Conservation (phyloP, 2,888 invertebrate genomes). For the Spicauda simplicius region DNA sequence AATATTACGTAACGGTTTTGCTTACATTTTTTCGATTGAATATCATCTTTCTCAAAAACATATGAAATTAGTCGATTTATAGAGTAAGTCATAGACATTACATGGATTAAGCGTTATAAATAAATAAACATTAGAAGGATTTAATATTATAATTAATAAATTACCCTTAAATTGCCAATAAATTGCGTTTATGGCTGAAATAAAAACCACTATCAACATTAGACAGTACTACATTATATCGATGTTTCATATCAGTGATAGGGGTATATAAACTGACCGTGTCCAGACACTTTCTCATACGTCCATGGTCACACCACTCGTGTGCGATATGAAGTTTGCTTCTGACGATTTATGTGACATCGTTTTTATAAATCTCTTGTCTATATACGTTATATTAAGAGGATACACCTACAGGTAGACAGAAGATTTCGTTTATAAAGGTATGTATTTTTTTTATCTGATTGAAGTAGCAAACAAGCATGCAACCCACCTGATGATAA, state of each 20-base stretch:
- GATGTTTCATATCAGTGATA: conserved; percentile 19
- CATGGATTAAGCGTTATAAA: too few species aligned
- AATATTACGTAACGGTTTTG: too few species aligned
- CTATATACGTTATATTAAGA: conserved; percentile 22
- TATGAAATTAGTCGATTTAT: too few species aligned
- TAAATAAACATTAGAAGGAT: too few species aligned
- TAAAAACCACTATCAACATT: conserved; percentile 15
- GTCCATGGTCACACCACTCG: background rate
- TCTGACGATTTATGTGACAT: conserved; percentile 5
- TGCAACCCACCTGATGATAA: too few species aligned
- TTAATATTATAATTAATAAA: too few species aligned
- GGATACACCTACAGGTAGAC: conserved; percentile 24
- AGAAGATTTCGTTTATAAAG: background rate
- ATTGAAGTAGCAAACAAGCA: too few species aligned
- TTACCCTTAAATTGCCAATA: background rate
- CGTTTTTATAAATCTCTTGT: conserved; percentile 7
- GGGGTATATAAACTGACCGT: conserved; percentile 8
- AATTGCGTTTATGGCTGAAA: background rate
- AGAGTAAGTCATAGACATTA: too few species aligned
- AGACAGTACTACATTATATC: background rate
- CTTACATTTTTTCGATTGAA: too few species aligned
- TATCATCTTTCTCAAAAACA: too few species aligned
- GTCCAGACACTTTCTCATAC: background rate
- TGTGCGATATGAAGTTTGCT: conserved; percentile 23
- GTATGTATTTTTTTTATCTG: conserved; percentile 2